phyloP scores from a whole-genome alignment of 2,888 invertebrate species.

The Drosophila kokeensis region DNA sequence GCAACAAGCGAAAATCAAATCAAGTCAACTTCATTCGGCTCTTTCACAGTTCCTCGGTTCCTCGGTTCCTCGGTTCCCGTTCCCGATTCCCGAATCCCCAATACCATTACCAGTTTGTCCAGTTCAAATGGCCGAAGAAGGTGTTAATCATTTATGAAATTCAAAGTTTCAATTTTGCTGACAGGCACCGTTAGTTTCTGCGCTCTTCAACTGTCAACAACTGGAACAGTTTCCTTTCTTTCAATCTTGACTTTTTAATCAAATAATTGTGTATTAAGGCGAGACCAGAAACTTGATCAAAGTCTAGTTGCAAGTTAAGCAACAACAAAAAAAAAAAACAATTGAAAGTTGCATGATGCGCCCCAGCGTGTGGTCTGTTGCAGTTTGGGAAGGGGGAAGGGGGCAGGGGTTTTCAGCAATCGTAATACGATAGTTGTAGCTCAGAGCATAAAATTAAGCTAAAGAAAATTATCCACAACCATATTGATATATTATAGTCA shows the following conservation, averaged over 20 bases:
- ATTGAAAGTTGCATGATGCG: slow-evolving; percentile 2
- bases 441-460: neutral
- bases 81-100: neutral
- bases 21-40: neutral
- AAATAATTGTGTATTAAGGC: slow-evolving; percentile 29
- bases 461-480: neutral
- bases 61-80: too few relatives aligned
- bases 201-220: slow-evolving; percentile 40
- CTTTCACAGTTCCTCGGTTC: neutral
- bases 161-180: slow-evolving; percentile 77
- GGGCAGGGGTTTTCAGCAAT: neutral
- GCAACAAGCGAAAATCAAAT: slow-evolving; percentile 15
- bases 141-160: slow-evolving; percentile 81
- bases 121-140: slow-evolving; percentile 79
- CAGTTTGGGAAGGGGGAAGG: neutral
- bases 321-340: neutral
- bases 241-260: slow-evolving; percentile 19
- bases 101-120: slow-evolving; percentile 70
- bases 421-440: neutral
- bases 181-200: slow-evolving; percentile 48
- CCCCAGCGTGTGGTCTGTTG: neutral
- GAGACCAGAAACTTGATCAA: slow-evolving; percentile 8
- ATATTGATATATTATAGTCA: neutral
- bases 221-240: slow-evolving; percentile 20
- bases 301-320: slow-evolving; percentile 2